These are phyloP conservation scores for Sisyra terminalis DNA, from an alignment of 2,888 invertebrate species.

Conservation along the genomic window DNA sequence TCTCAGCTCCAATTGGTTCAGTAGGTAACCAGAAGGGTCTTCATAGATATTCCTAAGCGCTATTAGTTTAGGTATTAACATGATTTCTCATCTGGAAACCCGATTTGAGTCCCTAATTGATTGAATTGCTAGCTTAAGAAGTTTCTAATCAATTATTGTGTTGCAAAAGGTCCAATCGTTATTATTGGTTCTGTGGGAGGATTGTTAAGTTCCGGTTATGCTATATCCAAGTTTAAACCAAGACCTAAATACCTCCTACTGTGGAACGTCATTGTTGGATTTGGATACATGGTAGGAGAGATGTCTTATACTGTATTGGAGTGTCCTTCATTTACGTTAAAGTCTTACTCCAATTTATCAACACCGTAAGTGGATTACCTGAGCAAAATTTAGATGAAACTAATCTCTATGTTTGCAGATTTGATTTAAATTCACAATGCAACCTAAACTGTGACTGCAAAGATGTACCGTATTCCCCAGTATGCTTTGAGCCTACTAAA, in stretches of 20 bases:
- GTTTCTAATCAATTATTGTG: too few relatives aligned
- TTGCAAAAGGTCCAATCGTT: slow-evolving; percentile 27
- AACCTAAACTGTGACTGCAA: slow-evolving; percentile 42
- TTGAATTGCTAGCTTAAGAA: too few relatives aligned
- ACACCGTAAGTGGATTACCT: slow-evolving; percentile 10
- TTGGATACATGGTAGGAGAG: slow-evolving; percentile 33
- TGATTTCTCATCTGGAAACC: too few relatives aligned
- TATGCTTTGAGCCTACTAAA: slow-evolving; percentile 36
- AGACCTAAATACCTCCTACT: slow-evolving; percentile 35
- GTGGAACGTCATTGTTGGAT: slow-evolving; percentile 44
- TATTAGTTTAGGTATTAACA: too few relatives aligned
- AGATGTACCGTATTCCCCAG: slow-evolving; percentile 41
- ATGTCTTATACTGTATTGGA: slow-evolving; percentile 36
- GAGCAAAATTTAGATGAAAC: not conserved
- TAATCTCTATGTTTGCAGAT: slow-evolving; percentile 19
- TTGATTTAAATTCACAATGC: slow-evolving; percentile 34
- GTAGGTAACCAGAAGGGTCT: too few relatives aligned
- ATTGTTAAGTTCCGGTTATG: slow-evolving; percentile 37
- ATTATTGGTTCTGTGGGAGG: slow-evolving; percentile 42
- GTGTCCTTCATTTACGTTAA: slow-evolving; percentile 27
- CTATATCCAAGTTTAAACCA: slow-evolving; percentile 43
- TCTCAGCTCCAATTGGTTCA: too few relatives aligned
- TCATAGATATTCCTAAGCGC: too few relatives aligned
- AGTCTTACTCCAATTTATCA: slow-evolving; percentile 11
- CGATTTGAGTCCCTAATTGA: too few relatives aligned